Evolutionary conservation across 2,888 invertebrate species (phyloP).

Genomic region (Selenia dentaria): DNA sequence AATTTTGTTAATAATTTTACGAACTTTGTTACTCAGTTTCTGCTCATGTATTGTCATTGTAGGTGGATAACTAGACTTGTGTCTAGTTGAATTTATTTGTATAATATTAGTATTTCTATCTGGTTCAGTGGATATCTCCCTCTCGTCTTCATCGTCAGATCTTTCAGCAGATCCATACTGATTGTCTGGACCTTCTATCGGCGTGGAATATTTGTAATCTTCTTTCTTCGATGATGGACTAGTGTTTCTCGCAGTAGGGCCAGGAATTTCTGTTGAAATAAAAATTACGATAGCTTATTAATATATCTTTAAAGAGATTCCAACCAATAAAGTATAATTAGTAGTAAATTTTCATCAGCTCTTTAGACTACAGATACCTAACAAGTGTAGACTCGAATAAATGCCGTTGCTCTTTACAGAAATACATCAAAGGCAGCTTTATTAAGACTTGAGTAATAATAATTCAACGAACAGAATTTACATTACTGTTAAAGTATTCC

Average conservation of each 20-base stretch:
- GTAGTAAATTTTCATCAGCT: too few species aligned
- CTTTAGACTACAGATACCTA: too few species aligned
- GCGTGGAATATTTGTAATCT: constrained; percentile 77
- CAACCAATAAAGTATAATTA: too few species aligned
- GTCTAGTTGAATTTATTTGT: constrained; percentile 49
- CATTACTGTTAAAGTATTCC: too few species aligned
- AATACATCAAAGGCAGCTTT: too few species aligned
- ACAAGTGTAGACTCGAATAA: too few species aligned
- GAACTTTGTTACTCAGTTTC: constrained; percentile 72
- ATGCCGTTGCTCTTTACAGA: too few species aligned
- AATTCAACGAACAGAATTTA: too few species aligned
- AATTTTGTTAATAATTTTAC: constrained; percentile 66
- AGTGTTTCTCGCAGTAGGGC: constrained; percentile 85
- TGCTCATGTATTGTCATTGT: constrained; percentile 53
- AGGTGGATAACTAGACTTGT: constrained; percentile 51
- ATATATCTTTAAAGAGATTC: too few species aligned
- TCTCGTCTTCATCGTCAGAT: constrained; percentile 86
- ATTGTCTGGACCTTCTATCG: constrained; percentile 85
- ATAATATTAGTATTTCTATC: constrained; percentile 30
- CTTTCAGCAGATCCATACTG: constrained; percentile 90
- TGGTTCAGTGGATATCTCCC: constrained; percentile 42
- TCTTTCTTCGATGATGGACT: constrained; percentile 83
- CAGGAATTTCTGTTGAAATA: constrained; percentile 88
- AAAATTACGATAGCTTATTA: neutral
- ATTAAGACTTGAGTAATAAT: too few species aligned